These are phyloP conservation scores for Vicugna pacos DNA, from an alignment of 2,113 vertebrate species.

Conservation along the genomic window DNA sequence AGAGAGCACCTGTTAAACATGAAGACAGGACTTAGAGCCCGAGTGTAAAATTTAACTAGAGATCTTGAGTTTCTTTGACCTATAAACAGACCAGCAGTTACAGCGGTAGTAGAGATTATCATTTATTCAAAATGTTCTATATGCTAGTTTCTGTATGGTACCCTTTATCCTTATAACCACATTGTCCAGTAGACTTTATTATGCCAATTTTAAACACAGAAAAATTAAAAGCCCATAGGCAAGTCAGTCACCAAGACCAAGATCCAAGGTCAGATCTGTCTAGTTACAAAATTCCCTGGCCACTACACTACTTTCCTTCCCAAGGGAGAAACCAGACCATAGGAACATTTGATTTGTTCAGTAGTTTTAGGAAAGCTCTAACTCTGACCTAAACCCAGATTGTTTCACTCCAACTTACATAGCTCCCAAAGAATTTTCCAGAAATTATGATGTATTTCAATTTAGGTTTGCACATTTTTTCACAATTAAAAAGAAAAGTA, in stretches of 20 bases:
- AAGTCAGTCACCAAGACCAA: neutral
- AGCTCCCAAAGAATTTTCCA: neutral
- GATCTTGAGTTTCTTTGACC: neutral
- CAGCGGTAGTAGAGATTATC: neutral
- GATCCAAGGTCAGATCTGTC: neutral
- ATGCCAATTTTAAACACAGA: neutral
- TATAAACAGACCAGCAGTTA: neutral
- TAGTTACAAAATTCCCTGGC: neutral
- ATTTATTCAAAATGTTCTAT: neutral
- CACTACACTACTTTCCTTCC: neutral
- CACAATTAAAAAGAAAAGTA: neutral
- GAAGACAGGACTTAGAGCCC: neutral
- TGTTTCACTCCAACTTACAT: conserved; percentile 2
- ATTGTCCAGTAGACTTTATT: neutral
- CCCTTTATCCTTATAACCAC: neutral
- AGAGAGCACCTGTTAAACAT: neutral
- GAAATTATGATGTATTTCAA: conserved; percentile 20
- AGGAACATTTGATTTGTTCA: neutral
- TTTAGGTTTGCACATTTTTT: neutral
- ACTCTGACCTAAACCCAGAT: neutral
- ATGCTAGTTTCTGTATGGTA: neutral
- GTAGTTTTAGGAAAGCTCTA: neutral
- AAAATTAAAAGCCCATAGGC: neutral
- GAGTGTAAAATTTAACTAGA: neutral
- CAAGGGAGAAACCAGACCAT: neutral